phyloP scores from a whole-genome alignment of 2,797 vertebrate species.

The Cirrhinus molitorella region DNA sequence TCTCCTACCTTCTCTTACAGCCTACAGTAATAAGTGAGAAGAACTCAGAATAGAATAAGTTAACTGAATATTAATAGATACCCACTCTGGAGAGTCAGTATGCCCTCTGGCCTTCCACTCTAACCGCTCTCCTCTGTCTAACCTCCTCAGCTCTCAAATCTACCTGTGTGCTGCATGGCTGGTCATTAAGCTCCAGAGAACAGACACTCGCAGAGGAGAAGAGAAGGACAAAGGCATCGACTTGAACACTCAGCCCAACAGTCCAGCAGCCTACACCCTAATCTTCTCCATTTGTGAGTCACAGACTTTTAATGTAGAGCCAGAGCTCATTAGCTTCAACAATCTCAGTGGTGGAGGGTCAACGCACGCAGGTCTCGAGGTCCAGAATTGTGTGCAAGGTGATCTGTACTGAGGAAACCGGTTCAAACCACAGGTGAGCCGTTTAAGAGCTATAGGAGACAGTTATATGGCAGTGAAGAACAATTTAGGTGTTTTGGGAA shows the following conservation, averaged over 20 bases:
- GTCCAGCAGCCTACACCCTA: not conserved
- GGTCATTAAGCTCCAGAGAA: slow-evolving; percentile 42
- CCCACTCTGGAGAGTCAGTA: slow-evolving; percentile 41
- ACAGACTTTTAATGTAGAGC: slow-evolving; percentile 9
- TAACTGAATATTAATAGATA: slow-evolving; percentile 53
- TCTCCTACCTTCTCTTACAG: slow-evolving; percentile 16
- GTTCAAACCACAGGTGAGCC: not conserved
- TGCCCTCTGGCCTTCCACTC: slow-evolving; percentile 49
- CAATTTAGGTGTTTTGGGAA: not conserved
- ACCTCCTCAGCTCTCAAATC: slow-evolving; percentile 42
- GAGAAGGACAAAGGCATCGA: slow-evolving; percentile 23
- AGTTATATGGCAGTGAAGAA: not conserved
- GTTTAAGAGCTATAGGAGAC: not conserved
- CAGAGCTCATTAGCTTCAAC: slow-evolving; percentile 22
- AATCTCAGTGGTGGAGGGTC: slow-evolving; percentile 5
- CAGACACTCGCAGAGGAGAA: slow-evolving; percentile 16
- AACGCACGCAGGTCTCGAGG: not conserved
- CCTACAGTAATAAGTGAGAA: slow-evolving; percentile 26
- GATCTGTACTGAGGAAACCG: not conserved
- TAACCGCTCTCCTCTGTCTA: slow-evolving; percentile 39
- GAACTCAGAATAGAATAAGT: slow-evolving; percentile 30
- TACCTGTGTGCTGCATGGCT: slow-evolving; percentile 32
- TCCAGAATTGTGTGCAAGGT: not conserved
- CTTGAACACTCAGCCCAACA: not conserved
- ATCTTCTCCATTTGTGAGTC: slow-evolving; percentile 23